Conservation (phyloP, 2,113 vertebrate genomes). For the Lates calcarifer region DNA sequence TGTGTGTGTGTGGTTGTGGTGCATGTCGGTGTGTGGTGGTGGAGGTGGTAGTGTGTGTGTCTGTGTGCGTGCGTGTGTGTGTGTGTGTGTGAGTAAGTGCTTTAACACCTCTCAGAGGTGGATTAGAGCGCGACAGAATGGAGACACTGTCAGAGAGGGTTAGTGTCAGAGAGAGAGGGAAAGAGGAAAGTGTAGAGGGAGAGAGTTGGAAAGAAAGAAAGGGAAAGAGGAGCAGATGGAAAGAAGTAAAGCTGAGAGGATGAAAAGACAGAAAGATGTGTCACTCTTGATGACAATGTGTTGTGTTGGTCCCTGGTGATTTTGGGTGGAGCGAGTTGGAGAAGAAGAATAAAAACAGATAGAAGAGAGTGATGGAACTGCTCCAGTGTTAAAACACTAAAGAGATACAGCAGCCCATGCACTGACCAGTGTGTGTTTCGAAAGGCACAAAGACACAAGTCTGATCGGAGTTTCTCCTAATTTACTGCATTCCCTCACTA, state of each 20-base stretch:
- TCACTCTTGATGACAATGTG: constrained; percentile 46
- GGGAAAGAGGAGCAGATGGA: not conserved
- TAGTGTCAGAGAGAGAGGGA: constrained; percentile 79
- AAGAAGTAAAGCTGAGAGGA: not conserved
- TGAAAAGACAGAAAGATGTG: constrained; percentile 31
- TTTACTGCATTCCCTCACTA: constrained; percentile 1
- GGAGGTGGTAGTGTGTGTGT: too few species aligned
- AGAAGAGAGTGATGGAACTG: not conserved
- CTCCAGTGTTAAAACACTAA: not conserved
- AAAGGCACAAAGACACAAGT: not conserved
- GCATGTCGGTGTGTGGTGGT: constrained; percentile 44
- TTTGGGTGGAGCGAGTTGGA: constrained; percentile 12
- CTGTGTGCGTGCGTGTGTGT: constrained; percentile 62
- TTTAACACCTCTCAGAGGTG: constrained; percentile 89
- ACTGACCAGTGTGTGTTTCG: not conserved
- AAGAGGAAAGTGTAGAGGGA: constrained; percentile 28
- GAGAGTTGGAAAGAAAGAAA: constrained; percentile 17
- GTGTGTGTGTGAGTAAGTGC: constrained; percentile 80
- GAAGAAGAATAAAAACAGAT: constrained; percentile 19
- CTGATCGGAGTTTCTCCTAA: not conserved
- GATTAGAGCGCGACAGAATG: constrained; percentile 90
- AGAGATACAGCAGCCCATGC: not conserved
- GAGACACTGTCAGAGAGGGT: constrained; percentile 88
- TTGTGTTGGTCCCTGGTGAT: constrained; percentile 35
- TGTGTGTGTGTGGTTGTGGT: constrained; percentile 43